These are phyloP conservation scores for Zaprionus obscuricornis DNA, from an alignment of 2,888 invertebrate genomes.

Conservation along the genomic window DNA sequence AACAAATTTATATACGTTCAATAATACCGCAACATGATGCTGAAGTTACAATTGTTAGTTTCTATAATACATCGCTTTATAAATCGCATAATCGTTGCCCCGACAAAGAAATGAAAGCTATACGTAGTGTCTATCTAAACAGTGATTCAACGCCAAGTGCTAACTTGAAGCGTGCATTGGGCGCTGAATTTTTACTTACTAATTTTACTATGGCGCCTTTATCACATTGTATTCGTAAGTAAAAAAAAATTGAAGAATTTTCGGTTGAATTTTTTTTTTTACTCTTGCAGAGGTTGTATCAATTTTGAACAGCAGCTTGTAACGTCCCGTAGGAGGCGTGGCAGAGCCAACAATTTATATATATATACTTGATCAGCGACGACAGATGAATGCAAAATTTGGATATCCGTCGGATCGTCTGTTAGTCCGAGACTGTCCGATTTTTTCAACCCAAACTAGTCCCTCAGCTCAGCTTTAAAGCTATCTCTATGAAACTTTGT, in stretches of 20 bases:
- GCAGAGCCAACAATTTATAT: not conserved
- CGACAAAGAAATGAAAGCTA: slow-evolving; percentile 88
- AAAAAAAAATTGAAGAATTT: too few species aligned
- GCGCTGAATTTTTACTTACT: slow-evolving; percentile 86
- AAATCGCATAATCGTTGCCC: slow-evolving; percentile 87
- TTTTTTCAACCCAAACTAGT: too few species aligned
- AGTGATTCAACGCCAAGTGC: slow-evolving; percentile 85
- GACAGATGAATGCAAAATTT: too few species aligned
- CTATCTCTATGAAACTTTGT: too few species aligned
- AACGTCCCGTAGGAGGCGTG: too few species aligned
- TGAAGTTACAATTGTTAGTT: slow-evolving; percentile 89
- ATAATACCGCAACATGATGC: slow-evolving; percentile 84
- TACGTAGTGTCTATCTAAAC: slow-evolving; percentile 89
- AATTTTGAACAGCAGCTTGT: too few species aligned
- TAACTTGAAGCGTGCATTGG: slow-evolving; percentile 85
- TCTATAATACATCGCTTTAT: slow-evolving; percentile 90
- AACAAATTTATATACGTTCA: slow-evolving; percentile 89
- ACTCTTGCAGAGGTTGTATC: too few species aligned
- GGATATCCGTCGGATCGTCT: too few species aligned
- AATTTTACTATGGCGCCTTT: slow-evolving; percentile 84
- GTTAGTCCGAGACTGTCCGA: too few species aligned
- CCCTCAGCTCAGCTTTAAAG: too few species aligned
- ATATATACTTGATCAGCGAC: too few species aligned
- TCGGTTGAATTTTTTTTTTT: too few species aligned
- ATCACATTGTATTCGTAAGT: slow-evolving; percentile 85